Percentiles rank a stretch among this genome's conserved stretches.
Evolutionary conservation across 1,140 invertebrate species (phyloP).

Genomic region (Oryzaephilus surinamensis): DNA sequence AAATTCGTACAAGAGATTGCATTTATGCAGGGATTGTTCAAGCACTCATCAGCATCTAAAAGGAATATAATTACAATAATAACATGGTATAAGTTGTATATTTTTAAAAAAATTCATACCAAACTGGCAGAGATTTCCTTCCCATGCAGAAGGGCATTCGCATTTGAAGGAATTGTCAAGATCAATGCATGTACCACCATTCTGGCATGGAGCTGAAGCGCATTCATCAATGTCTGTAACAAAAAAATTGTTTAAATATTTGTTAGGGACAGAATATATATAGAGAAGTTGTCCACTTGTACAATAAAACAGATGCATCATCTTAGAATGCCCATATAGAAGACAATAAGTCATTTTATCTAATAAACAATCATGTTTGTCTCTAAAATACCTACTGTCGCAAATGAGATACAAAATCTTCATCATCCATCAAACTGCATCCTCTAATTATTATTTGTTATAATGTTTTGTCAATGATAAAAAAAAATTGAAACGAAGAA

Average conservation of each 20-base stretch:
- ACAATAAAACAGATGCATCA: too few species aligned
- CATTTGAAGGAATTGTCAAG: slow-evolving; percentile 64
- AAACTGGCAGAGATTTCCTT: slow-evolving; percentile 66
- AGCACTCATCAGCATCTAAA: slow-evolving; percentile 56
- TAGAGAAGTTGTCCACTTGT: too few species aligned
- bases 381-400: too few species aligned
- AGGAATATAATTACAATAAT: slow-evolving; percentile 8
- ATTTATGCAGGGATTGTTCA: slow-evolving; percentile 62
- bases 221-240: slow-evolving; percentile 73
- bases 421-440: too few species aligned
- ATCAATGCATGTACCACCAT: slow-evolving; percentile 76
- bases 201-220: slow-evolving; percentile 69
- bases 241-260: slow-evolving; percentile 17
- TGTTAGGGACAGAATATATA: too few species aligned
- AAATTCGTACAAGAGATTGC: slow-evolving; percentile 68
- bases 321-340: too few species aligned
- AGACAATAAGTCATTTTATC: too few species aligned
- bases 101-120: not conserved
- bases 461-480: too few species aligned
- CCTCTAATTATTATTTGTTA: too few species aligned
- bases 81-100: not conserved
- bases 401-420: too few species aligned
- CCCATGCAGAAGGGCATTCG: slow-evolving; percentile 70
- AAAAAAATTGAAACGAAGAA: too few species aligned
- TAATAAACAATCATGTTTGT: too few species aligned